Base-by-base conservation (phyloP, 2,888 invertebrate species). In the Mermis nigrescens region DNA sequence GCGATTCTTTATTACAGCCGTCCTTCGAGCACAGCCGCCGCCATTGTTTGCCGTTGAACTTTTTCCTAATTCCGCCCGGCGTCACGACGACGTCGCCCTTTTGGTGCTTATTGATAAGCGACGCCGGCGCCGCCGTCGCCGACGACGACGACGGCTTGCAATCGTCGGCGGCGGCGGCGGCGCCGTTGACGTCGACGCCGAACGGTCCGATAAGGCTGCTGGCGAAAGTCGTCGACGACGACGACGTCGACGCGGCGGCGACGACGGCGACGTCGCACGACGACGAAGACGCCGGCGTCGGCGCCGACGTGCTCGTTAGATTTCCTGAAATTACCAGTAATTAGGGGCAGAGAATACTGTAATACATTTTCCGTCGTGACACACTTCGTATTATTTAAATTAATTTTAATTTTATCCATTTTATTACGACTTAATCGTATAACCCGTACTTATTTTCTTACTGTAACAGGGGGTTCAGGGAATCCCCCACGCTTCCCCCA, bases 31-130 rank as follows among this genome's bases (percentile, higher is more conserved):
- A 98, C 64, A 98, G 80, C 68, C 95, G 80, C 63, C 95, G 81
- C 98, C 95, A 98, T 75, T 98, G 98, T 77, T 98, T 98, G 45
- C 98, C 98, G 78, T 98, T 98, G 76, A 91, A 98, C 78, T 95
- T 98, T 78, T 98, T 98, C 19, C 94, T 80, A 68, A 98, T 91
- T 64, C 95, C 95, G 68, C 32, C 31, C 7, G 57, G 57, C 4
- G 57, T 57, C 51, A 57, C 57, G 38, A 90, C 88, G 60, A 94
- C 87, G 75, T 98, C 94, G 65, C 95, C 95, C 77, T 95, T 95
- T 77, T 72, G 72, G 64, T 73, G 74, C 46, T 27, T 59, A 4
- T 31, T 59, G n/a, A n/a, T n/a, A n/a, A n/a, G n/a, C 59, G 15
- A 24, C 51, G 15, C 7, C 19, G 7, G 38, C 38, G 19, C 19